These are phyloP conservation scores for Gila orcuttii DNA, from an alignment of 2,113 vertebrate species.

Conservation along the genomic window DNA sequence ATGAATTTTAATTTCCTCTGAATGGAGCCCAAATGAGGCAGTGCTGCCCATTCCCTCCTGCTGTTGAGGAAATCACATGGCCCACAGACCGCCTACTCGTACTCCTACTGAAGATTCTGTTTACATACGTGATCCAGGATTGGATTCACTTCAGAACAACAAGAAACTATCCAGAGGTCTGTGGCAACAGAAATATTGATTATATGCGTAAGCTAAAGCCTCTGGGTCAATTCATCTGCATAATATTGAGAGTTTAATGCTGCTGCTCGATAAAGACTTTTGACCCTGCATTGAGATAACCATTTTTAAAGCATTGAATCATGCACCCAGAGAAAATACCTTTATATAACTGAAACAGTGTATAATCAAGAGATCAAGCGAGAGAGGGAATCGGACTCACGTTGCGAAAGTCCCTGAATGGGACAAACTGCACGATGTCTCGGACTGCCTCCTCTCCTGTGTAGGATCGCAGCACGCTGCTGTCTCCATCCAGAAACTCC, in stretches of 20 bases:
- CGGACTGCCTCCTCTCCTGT: slow-evolving; percentile 91
- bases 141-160: slow-evolving; percentile 45
- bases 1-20: slow-evolving; percentile 60
- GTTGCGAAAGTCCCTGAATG: slow-evolving; percentile 94
- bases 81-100: slow-evolving; percentile 57
- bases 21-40: slow-evolving; percentile 48
- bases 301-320: background rate
- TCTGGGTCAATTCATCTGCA: slow-evolving; percentile 42
- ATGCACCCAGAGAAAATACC: background rate
- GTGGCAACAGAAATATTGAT: slow-evolving; percentile 51
- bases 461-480: slow-evolving; percentile 85
- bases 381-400: slow-evolving; percentile 76
- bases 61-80: slow-evolving; percentile 64
- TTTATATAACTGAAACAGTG: slow-evolving; percentile 44
- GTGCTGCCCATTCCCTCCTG: slow-evolving; percentile 50
- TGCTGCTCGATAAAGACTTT: background rate
- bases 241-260: slow-evolving; percentile 37
- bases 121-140: slow-evolving; percentile 47
- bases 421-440: slow-evolving; percentile 97
- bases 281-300: slow-evolving; percentile 31
- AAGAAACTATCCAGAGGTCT: slow-evolving; percentile 32
- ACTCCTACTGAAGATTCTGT: slow-evolving; percentile 55
- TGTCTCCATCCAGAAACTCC: slow-evolving; percentile 97
- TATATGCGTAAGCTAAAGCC: slow-evolving; percentile 36
- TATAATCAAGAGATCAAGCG: background rate